Conservation (phyloP, 2,113 vertebrate genomes). For the Epinephelus fuscoguttatus region DNA sequence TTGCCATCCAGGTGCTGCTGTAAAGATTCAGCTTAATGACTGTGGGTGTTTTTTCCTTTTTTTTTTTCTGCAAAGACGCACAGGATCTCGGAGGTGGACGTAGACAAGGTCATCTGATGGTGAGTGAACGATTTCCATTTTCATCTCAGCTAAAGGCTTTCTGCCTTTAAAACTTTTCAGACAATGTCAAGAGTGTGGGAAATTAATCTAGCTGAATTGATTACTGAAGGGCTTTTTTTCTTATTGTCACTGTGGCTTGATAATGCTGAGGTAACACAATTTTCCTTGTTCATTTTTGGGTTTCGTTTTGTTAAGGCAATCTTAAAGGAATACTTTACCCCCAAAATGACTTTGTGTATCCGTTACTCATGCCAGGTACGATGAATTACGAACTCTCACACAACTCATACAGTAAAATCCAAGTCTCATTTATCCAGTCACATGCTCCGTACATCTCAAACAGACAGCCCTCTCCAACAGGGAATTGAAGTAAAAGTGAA, state of each 20-base stretch:
- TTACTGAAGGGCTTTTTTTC: background rate
- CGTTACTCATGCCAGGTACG: no score
- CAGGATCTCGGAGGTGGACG: conserved; percentile 88
- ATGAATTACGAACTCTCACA: no score
- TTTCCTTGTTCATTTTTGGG: background rate
- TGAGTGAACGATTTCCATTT: conserved; percentile 79
- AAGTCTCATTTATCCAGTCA: no score
- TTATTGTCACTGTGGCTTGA: background rate
- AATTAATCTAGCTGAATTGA: background rate
- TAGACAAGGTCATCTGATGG: conserved; percentile 89
- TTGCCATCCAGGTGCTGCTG: background rate
- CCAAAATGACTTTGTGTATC: no score
- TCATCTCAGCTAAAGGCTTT: conserved; percentile 1
- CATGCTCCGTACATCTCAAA: no score
- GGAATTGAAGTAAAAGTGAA: no score
- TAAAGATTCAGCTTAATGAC: conserved; percentile 25
- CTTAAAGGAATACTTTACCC: background rate
- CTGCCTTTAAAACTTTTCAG: background rate
- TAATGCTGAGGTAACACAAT: background rate
- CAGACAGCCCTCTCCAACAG: no score
- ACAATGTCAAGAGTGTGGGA: background rate
- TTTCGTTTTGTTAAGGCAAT: background rate
- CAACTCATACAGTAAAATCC: no score
- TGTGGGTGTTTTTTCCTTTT: background rate
- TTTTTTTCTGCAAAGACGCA: conserved; percentile 84